Evolutionary conservation across 1,140 invertebrate species (phyloP), one percentile per base, ranked within the genome.

Genomic region (Drosophila burlai): DNA sequence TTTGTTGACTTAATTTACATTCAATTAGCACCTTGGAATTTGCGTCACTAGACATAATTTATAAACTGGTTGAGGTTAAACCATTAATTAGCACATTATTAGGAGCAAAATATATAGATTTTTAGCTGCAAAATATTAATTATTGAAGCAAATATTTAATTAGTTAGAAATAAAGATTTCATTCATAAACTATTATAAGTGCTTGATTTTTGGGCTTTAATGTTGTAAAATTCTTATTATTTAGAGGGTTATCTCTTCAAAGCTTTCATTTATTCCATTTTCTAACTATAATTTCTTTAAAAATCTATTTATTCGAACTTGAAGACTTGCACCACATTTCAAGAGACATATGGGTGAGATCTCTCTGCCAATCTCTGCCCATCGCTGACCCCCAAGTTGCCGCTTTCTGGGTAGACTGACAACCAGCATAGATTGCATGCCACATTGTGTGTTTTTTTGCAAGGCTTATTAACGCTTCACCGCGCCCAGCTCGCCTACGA

Each of bases 391-490:
- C 47, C 42, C 9, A 16, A 58, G 46, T 58, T 43, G 8, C 24
- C n/a, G 18, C 15, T 36, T 58, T 38, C 21, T 29, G 55, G 24
- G 24, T 18, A 46, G 50, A 55, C 66, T 61, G 75, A 79, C 76
- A 78, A 43, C 38, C 61, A 75, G 62, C 78, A 63, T 79, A 79
- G 76, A 79, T 79, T 79, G 64, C 50, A 50, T 77, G 63, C 64
- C 72, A 65, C 52, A 26, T 38, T 65, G 29, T 61, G 18, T 38
- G 31, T 36, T 58, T 60, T 46, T 46, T 68, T 63, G 43, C 57
- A 46, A 62, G 43, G 80, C 83, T 86, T 86, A 86, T 86, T 87
- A 86, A 86, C 83, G 84, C 77, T 83, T 73, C 76, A 80, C 21
- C 65, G 67, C 60, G 55, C 50, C 62, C 38, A 49, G 29, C 45